Evolutionary conservation across 2,113 vertebrate species (phyloP), one percentile per base, ranked within the genome.

Genomic region (Rhabdomys dilectus): DNA sequence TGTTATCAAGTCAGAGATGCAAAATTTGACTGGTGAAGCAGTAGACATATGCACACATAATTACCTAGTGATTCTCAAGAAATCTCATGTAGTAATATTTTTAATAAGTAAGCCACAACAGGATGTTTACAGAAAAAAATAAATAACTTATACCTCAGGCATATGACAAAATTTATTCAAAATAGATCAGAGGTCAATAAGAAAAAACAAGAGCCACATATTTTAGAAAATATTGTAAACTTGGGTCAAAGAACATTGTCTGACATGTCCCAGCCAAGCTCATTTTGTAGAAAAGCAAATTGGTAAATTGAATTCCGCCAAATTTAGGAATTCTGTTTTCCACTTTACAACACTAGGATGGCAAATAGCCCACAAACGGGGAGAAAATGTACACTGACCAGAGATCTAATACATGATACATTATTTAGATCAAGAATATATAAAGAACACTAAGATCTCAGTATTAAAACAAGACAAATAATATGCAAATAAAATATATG

Each of bases 241-340:
- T 45, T 64, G 1, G 29, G 2, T 51, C 66, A 73, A 6, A 19
- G 4, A 88, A 77, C 92, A 16, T 56, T 90, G 42, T 62, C 17
- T 84, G 60, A 88, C 3, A 36, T 53, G 60, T 0, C 73, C 42
- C 39, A 88, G 0, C 39, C 39, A 93, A 81, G 29, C 0, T 73
- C 21, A 87, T 9, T 76, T 1, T n/a, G 73, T 21, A 39, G 51
- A 82, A 31, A 17, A 87, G 75, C 4, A 91, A 84, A 82, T 26
- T 62, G 31, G 39, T 93, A 91, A 90, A 88, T 4, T 13, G 13
- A 75, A 68, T 26, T 86, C 93, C 31, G 86, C 94, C 58, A 82
- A 53, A 94, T 21, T 89, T 91, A 93, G 1, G 68, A 76, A 51
- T 45, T 53, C 2, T 93, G 0, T 88, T 80, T 15, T 58, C 58